phyloP scores from a whole-genome alignment of 2,888 invertebrate species.

The Alitta virens region DNA sequence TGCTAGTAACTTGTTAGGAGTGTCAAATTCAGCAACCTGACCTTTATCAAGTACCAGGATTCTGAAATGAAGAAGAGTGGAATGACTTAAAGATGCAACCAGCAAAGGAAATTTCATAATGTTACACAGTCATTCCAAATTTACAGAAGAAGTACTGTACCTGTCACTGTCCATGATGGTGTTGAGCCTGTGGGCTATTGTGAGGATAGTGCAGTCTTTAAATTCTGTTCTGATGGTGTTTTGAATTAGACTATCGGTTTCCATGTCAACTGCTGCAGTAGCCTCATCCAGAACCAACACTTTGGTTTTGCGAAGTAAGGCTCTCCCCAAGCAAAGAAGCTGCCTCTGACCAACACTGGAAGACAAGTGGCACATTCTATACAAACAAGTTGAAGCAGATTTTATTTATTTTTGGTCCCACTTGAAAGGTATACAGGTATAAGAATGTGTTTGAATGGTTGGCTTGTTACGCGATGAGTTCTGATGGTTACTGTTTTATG shows the following conservation, averaged over 20 bases:
- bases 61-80: constrained; percentile 38
- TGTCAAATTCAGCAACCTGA: constrained; percentile 55
- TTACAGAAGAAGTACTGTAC: not conserved
- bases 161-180: constrained; percentile 68
- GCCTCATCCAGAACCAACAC: constrained; percentile 14
- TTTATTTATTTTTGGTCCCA: too few species aligned
- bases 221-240: constrained; percentile 9
- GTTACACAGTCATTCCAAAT: not conserved
- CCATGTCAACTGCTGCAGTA: constrained; percentile 12
- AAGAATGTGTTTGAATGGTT: too few species aligned
- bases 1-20: constrained; percentile 50
- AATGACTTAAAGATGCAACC: not conserved
- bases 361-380: not conserved
- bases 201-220: constrained; percentile 4
- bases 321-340: constrained; percentile 54
- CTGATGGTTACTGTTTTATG: too few species aligned
- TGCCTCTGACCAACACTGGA: constrained; percentile 12
- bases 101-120: not conserved
- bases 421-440: too few species aligned
- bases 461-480: too few species aligned
- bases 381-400: too few species aligned
- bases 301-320: constrained; percentile 1
- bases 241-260: constrained; percentile 10
- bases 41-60: constrained; percentile 58
- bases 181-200: constrained; percentile 61